These are phyloP conservation scores for Theristicus caerulescens DNA, from an alignment of 2,113 vertebrate genomes.

Conservation along the genomic window DNA sequence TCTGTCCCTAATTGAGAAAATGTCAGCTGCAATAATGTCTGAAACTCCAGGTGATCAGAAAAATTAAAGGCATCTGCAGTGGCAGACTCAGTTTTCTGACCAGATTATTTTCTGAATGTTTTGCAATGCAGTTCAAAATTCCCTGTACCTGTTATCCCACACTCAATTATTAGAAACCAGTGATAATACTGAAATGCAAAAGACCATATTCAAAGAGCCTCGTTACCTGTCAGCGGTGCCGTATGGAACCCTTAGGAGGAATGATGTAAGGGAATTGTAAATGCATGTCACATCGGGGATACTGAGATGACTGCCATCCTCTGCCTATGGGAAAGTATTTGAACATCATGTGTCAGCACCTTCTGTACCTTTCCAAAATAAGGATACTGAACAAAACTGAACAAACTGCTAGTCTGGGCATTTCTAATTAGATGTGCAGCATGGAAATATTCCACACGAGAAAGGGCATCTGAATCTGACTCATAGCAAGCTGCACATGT, in stretches of 20 bases:
- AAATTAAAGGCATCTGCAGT: neutral
- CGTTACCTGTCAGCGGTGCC: neutral
- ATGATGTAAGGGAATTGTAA: conserved; percentile 47
- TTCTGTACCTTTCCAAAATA: neutral
- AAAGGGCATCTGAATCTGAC: neutral
- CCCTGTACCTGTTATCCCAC: neutral
- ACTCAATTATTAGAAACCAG: neutral
- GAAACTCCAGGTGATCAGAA: neutral
- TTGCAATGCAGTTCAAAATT: neutral
- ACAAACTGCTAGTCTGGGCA: conserved; percentile 4
- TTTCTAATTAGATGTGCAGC: conserved; percentile 23
- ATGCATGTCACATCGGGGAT: neutral
- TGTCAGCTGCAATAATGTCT: neutral
- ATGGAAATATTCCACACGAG: neutral
- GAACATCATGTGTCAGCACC: conserved; percentile 37
- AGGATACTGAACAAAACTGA: conserved; percentile 25
- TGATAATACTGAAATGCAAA: neutral
- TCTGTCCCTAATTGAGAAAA: neutral
- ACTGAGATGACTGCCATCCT: neutral
- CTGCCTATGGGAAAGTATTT: conserved; percentile 7
- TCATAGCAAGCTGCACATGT: neutral
- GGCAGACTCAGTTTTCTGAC: neutral
- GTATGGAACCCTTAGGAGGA: neutral
- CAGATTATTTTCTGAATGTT: neutral
- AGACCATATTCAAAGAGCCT: neutral